Percentiles rank a stretch among this genome's conserved stretches.
These are phyloP conservation scores for Drosophila kepulauana DNA, from an alignment of 1,140 invertebrate species.

Conservation along the genomic window DNA sequence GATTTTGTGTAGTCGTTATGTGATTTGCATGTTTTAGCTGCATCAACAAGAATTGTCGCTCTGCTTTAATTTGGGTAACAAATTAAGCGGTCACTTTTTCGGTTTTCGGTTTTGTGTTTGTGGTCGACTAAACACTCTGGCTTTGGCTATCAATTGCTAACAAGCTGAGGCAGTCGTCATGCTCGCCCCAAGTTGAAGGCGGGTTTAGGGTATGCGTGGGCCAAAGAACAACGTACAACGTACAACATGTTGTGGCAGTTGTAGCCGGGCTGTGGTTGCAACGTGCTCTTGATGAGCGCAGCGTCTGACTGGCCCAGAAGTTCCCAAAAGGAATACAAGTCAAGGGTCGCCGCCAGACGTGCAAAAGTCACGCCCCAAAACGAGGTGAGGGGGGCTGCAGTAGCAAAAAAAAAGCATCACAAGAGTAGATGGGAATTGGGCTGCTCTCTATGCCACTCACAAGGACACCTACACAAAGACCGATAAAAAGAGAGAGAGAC, in stretches of 20 bases:
- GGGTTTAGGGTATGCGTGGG: conserved; percentile 4
- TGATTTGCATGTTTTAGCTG: too few relatives aligned
- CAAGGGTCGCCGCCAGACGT: conserved; percentile 70
- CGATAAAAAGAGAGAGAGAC: neutral
- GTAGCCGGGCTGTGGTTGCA: conserved; percentile 44
- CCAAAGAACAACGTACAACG: neutral
- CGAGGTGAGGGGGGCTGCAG: neutral
- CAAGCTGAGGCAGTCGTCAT: too few relatives aligned
- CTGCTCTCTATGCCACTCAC: conserved; percentile 2
- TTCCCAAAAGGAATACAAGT: conserved; percentile 59
- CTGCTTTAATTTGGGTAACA: too few relatives aligned
- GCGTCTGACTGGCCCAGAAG: conserved; percentile 43
- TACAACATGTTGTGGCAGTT: conserved; percentile 42
- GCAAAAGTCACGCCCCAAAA: conserved; percentile 64
- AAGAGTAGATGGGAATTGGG: neutral
- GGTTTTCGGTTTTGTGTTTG: too few relatives aligned
- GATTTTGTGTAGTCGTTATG: too few relatives aligned
- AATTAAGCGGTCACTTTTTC: too few relatives aligned
- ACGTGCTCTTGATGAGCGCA: conserved; percentile 43
- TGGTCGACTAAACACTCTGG: too few relatives aligned
- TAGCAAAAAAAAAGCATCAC: neutral
- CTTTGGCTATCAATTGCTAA: too few relatives aligned
- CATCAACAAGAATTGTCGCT: too few relatives aligned
- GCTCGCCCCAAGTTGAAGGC: too few relatives aligned
- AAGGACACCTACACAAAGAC: conserved; percentile 20